Base-by-base conservation (phyloP, 2,888 invertebrate species). In the Pyrgus malvae region DNA sequence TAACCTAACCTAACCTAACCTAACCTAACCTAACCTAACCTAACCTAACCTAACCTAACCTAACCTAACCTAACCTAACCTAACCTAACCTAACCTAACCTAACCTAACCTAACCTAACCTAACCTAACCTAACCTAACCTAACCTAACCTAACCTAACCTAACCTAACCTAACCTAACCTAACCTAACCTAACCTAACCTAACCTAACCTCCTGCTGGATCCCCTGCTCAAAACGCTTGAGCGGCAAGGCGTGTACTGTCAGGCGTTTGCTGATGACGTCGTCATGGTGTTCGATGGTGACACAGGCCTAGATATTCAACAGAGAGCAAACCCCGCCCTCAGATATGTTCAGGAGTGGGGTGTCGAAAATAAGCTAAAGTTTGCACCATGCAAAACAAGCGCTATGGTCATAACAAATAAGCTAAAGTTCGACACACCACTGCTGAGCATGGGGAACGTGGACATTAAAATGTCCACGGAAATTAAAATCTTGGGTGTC, bases 21-120 rank as follows among this genome's bases (percentile, higher is more conserved):
- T 55, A 55, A 55, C 48, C 55, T 49, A 48, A 55, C 48, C 48
- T 49, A 49, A 55, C 48, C 55, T 49, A 48, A 55, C 48, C 55
- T 55, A 55, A 55, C 55, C 55, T 55, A 55, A 55, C 55, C 55
- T 55, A 55, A 48, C 48, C 55, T 54, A 46, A 54, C 55, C 55
- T 55, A 56, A 56, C 56, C 56, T 55, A 55, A 55, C 55, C 55
- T 55, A 57, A 57, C 57, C 57, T 56, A 56, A 56, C 56, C 51
- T 51, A 56, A 56, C 45, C 45, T 40, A 44, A 56, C 56, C 56
- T 50, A 56, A 56, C 56, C 41, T 40, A 55, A 49, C 55, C 55
- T 55, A 50, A 37, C 56, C 50, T 40, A n/a, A n/a, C n/a, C n/a
- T n/a, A n/a, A n/a, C n/a, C n/a, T n/a, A n/a, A n/a, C n/a, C n/a